A percentile compares a stretch with the other conserved stretches of the same genome.
phyloP scores from a whole-genome alignment of 1,140 invertebrate genomes.

The Neodiprion lecontei region DNA sequence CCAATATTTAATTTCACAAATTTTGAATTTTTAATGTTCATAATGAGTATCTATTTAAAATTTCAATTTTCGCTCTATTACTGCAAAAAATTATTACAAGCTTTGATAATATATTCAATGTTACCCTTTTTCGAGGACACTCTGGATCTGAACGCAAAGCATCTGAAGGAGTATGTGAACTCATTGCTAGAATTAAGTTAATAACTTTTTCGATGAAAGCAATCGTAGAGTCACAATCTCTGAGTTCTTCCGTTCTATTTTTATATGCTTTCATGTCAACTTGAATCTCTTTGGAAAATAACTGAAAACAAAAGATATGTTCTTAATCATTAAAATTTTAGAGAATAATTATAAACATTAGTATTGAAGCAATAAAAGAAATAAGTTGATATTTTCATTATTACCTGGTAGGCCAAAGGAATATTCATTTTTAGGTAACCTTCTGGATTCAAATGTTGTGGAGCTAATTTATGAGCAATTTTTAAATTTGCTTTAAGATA shows the following conservation, averaged over 20 bases:
- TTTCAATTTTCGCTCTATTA: no score
- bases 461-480: constrained; percentile 17
- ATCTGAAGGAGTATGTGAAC: no score
- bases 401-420: constrained; percentile 17
- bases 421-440: constrained; percentile 22
- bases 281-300: not conserved
- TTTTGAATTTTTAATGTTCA: no score
- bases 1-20: no score
- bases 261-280: not conserved
- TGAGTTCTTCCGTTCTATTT: not conserved
- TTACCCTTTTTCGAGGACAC: no score
- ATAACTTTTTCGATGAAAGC: not conserved
- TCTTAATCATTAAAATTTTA: not conserved
- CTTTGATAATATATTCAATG: no score
- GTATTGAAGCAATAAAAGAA: not conserved
- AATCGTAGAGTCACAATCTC: not conserved
- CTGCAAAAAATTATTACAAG: no score
- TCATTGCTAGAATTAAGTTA: no score
- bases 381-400: no score
- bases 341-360: not conserved
- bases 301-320: not conserved
- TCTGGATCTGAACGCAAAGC: no score
- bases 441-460: constrained; percentile 20
- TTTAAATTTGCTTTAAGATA: constrained; percentile 9
- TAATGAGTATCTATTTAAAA: no score